These are phyloP conservation scores for Pelobates cultripes DNA, from an alignment of 2,797 vertebrate genomes.

Conservation along the genomic window DNA sequence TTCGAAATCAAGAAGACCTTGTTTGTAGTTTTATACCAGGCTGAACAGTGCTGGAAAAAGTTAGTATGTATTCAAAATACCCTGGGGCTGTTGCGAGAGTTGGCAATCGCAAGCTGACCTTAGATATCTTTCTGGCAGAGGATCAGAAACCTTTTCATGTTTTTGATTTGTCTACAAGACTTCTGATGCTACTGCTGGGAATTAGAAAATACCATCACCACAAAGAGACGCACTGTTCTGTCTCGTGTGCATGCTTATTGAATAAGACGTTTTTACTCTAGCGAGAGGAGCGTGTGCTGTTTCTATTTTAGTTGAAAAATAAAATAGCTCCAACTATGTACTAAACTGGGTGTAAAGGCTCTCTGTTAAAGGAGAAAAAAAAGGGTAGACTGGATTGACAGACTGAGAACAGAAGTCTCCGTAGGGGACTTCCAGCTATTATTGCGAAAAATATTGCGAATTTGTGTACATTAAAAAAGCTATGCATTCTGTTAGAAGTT, in stretches of 20 bases:
- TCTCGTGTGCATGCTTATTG: no score
- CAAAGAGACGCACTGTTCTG: background rate
- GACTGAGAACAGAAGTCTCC: no score
- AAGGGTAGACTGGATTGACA: no score
- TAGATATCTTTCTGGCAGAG: constrained; percentile 30
- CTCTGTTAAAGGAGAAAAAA: background rate
- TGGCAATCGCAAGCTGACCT: constrained; percentile 37
- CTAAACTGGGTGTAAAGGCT: background rate
- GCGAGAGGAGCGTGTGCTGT: no score
- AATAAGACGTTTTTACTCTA: no score
- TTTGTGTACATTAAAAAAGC: no score
- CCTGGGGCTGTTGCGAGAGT: constrained; percentile 5
- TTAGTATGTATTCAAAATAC: constrained; percentile 18
- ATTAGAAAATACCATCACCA: background rate
- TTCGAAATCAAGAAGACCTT: background rate
- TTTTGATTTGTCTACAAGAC: constrained; percentile 17
- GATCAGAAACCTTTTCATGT: constrained; percentile 30
- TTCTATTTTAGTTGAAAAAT: no score
- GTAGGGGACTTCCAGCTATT: no score
- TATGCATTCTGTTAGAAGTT: no score
- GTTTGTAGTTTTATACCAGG: background rate
- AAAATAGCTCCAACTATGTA: no score
- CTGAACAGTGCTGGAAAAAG: background rate
- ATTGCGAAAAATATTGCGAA: no score
- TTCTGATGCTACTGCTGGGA: constrained; percentile 8